Percentiles rank a stretch among this genome's conserved stretches.
Evolutionary conservation across 2,797 vertebrate species (phyloP).

Genomic region (Typhlichthys eigenmanni): DNA sequence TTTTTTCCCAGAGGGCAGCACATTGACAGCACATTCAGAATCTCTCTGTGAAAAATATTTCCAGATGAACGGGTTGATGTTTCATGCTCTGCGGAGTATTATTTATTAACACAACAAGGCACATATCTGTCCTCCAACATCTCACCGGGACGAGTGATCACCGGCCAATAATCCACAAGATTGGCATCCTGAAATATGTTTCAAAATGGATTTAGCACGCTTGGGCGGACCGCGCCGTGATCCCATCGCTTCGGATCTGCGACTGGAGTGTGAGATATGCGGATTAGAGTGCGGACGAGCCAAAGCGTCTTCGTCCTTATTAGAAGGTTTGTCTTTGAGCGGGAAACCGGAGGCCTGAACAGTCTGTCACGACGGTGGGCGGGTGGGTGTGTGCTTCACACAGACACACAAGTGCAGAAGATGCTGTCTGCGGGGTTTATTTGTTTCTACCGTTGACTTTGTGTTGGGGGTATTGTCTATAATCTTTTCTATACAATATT

Average conservation of each 20-base stretch:
- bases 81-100: too few relatives aligned
- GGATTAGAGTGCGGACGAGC: conserved; percentile 29
- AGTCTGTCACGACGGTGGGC: too few relatives aligned
- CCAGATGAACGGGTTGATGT: too few relatives aligned
- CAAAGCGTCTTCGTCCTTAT: conserved; percentile 42
- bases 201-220: conserved; percentile 36
- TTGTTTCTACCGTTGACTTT: conserved; percentile 20
- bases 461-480: too few relatives aligned
- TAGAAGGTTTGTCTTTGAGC: conserved; percentile 42
- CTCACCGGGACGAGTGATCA: background rate
- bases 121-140: too few relatives aligned
- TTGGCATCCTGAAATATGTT: conserved; percentile 14
- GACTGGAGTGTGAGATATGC: conserved; percentile 13
- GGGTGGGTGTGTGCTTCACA: too few relatives aligned
- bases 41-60: too few relatives aligned
- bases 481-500: too few relatives aligned
- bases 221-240: conserved; percentile 39
- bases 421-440: conserved; percentile 58
- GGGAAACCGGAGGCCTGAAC: background rate
- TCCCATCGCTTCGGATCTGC: conserved; percentile 32
- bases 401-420: conserved; percentile 6
- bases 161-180: conserved; percentile 34
- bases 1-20: too few relatives aligned
- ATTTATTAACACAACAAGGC: too few relatives aligned
- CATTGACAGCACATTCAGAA: too few relatives aligned